Conservation (phyloP, 2,113 vertebrate genomes). For the Ictalurus punctatus region DNA sequence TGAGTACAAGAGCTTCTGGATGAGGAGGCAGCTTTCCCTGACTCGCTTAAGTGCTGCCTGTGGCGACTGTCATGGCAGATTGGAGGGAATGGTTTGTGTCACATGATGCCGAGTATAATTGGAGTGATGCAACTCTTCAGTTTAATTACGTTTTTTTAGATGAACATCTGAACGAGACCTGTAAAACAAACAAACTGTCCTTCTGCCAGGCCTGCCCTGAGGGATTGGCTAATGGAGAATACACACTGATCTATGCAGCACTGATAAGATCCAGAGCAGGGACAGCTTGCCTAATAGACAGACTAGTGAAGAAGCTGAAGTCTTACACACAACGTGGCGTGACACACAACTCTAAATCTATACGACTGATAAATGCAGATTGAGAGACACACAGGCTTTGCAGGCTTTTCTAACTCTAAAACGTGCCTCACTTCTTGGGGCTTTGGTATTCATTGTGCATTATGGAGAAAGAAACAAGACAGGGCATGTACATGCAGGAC, state of each 20-base stretch:
- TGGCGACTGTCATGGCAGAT: conserved; percentile 3
- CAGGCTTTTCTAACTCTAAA: not conserved
- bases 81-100: conserved; percentile 10
- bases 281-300: conserved; percentile 15
- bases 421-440: not conserved
- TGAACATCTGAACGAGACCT: not conserved
- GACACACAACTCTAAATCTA: conserved; percentile 10
- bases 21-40: conserved; percentile 20
- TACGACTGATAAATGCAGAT: conserved; percentile 16
- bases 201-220: not conserved
- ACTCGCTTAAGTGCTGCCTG: conserved; percentile 14
- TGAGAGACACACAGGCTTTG: not conserved
- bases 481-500: not conserved
- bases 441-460: conserved; percentile 23
- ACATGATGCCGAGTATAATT: conserved; percentile 6
- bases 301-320: conserved; percentile 8
- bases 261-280: conserved; percentile 9
- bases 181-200: conserved; percentile 1
- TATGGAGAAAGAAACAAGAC: conserved; percentile 17
- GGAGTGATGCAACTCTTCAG: not conserved
- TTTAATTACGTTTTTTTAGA: not conserved
- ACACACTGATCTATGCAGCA: conserved; percentile 1
- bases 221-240: not conserved
- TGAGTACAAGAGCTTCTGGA: not conserved
- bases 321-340: not conserved